phyloP scores from a whole-genome alignment of 2,797 vertebrate species.

The Clarias fuscus region DNA sequence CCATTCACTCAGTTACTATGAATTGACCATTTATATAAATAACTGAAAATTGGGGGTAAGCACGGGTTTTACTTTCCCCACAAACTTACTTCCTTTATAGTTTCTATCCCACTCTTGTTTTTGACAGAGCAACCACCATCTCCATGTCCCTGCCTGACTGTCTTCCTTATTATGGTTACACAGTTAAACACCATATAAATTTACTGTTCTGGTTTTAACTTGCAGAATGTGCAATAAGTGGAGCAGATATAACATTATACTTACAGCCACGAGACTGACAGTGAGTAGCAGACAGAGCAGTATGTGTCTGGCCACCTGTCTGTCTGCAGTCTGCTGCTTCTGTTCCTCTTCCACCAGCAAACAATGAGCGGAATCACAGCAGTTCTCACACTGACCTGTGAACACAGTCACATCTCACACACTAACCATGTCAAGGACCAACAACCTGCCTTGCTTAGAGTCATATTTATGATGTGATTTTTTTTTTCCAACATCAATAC shows the following conservation, averaged over 20 bases:
- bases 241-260: slow-evolving; percentile 51
- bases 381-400: slow-evolving; percentile 78
- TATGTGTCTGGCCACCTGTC: slow-evolving; percentile 85
- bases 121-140: background rate
- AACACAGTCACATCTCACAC: slow-evolving; percentile 31
- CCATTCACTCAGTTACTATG: background rate
- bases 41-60: background rate
- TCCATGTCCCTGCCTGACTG: background rate
- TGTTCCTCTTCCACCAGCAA: slow-evolving; percentile 84
- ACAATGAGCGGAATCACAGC: slow-evolving; percentile 82
- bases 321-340: slow-evolving; percentile 77
- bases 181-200: background rate
- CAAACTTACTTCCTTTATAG: background rate
- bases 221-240: background rate
- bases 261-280: slow-evolving; percentile 90
- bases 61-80: background rate
- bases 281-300: slow-evolving; percentile 84
- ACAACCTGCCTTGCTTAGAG: background rate
- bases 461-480: background rate
- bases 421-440: background rate
- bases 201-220: background rate
- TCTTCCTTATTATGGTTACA: background rate
- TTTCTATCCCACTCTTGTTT: background rate
- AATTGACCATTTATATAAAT: background rate
- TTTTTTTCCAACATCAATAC: background rate